Evolutionary conservation across 2,888 invertebrate genomes (phyloP), one percentile per base, ranked within the genome.

Genomic region (Mesoligia furuncula): DNA sequence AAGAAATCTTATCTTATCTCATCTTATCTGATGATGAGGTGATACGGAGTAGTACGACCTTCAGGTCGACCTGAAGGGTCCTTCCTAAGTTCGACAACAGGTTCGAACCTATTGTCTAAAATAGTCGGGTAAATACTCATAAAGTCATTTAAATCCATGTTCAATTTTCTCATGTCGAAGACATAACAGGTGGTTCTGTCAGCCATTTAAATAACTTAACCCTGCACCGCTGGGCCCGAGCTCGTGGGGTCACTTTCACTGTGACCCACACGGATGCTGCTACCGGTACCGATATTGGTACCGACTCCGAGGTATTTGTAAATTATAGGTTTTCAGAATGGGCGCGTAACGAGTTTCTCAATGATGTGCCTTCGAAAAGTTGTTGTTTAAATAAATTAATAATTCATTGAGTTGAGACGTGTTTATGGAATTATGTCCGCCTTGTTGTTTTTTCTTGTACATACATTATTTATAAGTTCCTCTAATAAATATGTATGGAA

Each of bases 171-270:
- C 17, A 48, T 0, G n/a, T 13, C 45, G 2, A 36, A 72, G 11
- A 31, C 24, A 11, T 51, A 51, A 54, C 27, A 67, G 11, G 13
- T 39, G 20, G 6, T 17, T 59, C 27, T 59, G 79, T 48, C 48
- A 42, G 39, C 54, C 13, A 69, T 73, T 73, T 31, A 57, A 62
- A 74, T 65, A 84, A n/a, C 5, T 75, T 73, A 76, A 85, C 81
- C 81, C 77, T 66, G 15, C n/a, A 15, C 13, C 20, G 62, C 72
- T 2, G 61, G n/a, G 54, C 27, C 11, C 15, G 0, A 59, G 71
- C 71, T 67, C 15, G 82, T 24, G 71, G 73, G 69, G 75, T 71
- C 66, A 86, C 86, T 86, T 85, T 84, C 85, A 66, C 85, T 66
- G 27, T 66, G 85, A 77, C 85, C 80, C 36, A 76, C 36, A 71